phyloP scores from a whole-genome alignment of 2,888 invertebrate species.

The Diploptera punctata region DNA sequence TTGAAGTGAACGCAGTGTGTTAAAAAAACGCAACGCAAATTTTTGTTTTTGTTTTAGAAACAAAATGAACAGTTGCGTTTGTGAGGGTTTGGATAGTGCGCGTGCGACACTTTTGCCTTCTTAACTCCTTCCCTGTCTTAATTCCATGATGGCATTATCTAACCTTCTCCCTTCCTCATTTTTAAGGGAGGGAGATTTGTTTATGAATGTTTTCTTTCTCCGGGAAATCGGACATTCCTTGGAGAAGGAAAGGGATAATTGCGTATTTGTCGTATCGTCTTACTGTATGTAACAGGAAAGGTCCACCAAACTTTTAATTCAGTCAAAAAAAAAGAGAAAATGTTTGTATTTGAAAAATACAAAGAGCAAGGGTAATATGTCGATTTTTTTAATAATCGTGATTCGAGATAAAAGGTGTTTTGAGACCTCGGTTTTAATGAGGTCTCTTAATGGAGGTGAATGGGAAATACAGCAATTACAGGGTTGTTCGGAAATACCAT shows the following conservation, averaged over 20 bases:
- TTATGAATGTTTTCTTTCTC: slow-evolving; percentile 23
- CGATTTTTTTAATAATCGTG: slow-evolving; percentile 33
- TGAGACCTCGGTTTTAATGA: slow-evolving; percentile 38
- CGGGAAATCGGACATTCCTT: slow-evolving; percentile 14
- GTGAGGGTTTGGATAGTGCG: slow-evolving; percentile 17
- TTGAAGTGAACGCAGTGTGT: slow-evolving; percentile 20
- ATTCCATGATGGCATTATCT: slow-evolving; percentile 43
- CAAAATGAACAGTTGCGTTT: slow-evolving; percentile 16
- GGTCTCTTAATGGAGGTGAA: slow-evolving; percentile 42
- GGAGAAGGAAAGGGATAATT: slow-evolving; percentile 15
- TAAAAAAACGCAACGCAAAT: slow-evolving; percentile 23
- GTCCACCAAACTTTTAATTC: slow-evolving; percentile 42
- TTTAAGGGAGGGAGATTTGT: slow-evolving; percentile 31
- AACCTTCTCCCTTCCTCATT: slow-evolving; percentile 30
- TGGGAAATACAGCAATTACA: slow-evolving; percentile 39
- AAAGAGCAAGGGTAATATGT: slow-evolving; percentile 35
- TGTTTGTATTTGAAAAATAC: slow-evolving; percentile 33
- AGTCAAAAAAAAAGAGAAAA: too few species aligned
- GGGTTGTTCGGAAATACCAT: slow-evolving; percentile 34
- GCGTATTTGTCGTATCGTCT: slow-evolving; percentile 38
- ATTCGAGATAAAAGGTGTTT: slow-evolving; percentile 31
- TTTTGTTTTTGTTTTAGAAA: slow-evolving; percentile 28
- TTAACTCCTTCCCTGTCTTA: slow-evolving; percentile 39
- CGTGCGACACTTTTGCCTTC: slow-evolving; percentile 35
- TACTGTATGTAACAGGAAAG: slow-evolving; percentile 43